Evolutionary conservation across 2,797 vertebrate genomes (phyloP).

Genomic region (Garrulus glandarius): DNA sequence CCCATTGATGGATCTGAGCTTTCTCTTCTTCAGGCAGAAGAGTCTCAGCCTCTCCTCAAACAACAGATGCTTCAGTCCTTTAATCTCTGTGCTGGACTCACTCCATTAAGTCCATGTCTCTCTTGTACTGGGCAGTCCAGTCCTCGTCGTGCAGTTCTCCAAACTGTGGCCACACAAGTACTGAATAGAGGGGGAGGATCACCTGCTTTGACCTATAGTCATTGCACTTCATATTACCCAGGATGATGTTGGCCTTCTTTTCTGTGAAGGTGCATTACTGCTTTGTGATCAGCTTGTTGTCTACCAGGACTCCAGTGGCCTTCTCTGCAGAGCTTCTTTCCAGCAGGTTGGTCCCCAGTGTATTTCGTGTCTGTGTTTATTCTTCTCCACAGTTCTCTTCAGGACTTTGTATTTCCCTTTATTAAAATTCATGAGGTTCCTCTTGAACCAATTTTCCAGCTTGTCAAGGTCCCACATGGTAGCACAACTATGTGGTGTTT

Average conservation of each 20-base stretch:
- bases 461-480: neutral
- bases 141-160: neutral
- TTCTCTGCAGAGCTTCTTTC: neutral
- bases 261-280: neutral
- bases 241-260: neutral
- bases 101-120: neutral
- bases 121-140: neutral
- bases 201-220: neutral
- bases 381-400: neutral
- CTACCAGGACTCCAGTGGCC: neutral
- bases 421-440: neutral
- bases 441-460: neutral
- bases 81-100: neutral
- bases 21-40: neutral
- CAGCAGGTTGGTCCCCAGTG: neutral
- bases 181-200: neutral
- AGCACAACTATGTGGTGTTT: neutral
- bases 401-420: neutral
- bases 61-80: neutral
- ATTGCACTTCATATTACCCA: neutral
- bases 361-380: neutral
- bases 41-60: neutral
- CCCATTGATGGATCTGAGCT: neutral
- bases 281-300: neutral
- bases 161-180: neutral